Conservation (phyloP, 1,140 invertebrate genomes). For the Sipha flava region DNA sequence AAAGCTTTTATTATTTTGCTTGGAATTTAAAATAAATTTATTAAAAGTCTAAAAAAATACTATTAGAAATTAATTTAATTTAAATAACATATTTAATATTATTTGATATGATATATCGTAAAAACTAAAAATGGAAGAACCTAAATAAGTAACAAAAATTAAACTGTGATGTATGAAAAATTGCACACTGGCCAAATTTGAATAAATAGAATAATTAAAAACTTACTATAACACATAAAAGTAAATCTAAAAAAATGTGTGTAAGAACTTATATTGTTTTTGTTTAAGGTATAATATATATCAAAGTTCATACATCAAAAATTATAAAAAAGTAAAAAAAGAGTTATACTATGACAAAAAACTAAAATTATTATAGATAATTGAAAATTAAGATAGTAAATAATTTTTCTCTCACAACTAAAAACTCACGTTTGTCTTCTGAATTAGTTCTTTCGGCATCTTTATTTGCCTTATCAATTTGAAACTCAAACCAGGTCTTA, state of each 20-base stretch:
- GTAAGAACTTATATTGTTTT: too few species aligned
- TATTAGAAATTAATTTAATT: too few species aligned
- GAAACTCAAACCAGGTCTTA: constrained; percentile 10
- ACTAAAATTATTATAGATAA: not conserved
- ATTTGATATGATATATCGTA: too few species aligned
- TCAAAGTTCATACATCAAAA: not conserved
- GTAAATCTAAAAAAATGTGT: too few species aligned
- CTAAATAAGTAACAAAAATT: constrained; percentile 7
- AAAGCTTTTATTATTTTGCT: too few species aligned
- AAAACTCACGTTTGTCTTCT: constrained; percentile 18
- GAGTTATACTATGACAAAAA: not conserved
- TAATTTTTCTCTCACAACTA: not conserved
- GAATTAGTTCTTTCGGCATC: constrained; percentile 6
- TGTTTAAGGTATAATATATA: too few species aligned
- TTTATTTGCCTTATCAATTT: constrained; percentile 9
- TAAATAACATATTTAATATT: too few species aligned
- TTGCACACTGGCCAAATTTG: not conserved
- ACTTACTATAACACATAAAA: too few species aligned
- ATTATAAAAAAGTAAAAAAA: not conserved
- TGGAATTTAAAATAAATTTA: too few species aligned
- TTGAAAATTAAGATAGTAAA: not conserved
- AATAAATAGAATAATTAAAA: too few species aligned
- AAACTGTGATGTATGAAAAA: not conserved
- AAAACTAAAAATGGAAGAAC: constrained; percentile 33
- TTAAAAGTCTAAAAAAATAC: too few species aligned